phyloP scores from a whole-genome alignment of 2,888 invertebrate genomes.

The Steinernema carpocapsae region DNA sequence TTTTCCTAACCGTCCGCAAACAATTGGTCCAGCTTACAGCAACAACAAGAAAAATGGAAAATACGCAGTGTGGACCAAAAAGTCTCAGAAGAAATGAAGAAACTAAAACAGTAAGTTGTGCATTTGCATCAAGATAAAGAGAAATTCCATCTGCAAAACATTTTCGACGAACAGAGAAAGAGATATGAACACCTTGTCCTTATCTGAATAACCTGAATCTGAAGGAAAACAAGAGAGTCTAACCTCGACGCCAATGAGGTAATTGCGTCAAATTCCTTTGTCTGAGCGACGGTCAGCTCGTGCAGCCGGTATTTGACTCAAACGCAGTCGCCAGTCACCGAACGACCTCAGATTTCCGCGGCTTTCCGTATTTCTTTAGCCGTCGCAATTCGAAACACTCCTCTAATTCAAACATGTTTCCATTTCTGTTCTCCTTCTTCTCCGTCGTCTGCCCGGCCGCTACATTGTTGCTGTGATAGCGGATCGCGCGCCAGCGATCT shows the following conservation, averaged over 20 bases:
- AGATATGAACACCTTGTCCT: neutral
- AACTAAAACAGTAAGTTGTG: too few relatives aligned
- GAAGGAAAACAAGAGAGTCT: neutral
- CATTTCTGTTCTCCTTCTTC: neutral
- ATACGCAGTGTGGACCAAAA: too few relatives aligned
- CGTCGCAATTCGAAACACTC: neutral
- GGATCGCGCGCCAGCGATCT: slow-evolving; percentile 19
- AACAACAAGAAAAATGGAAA: too few relatives aligned
- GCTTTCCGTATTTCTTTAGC: neutral
- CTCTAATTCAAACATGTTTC: slow-evolving; percentile 10
- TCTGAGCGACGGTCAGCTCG: slow-evolving; percentile 21
- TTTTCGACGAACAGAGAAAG: neutral
- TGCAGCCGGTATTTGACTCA: neutral
- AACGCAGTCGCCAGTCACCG: neutral
- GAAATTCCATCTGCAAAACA: too few relatives aligned
- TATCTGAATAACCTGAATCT: too few relatives aligned
- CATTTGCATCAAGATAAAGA: too few relatives aligned
- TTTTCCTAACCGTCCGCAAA: too few relatives aligned
- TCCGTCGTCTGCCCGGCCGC: slow-evolving; percentile 25
- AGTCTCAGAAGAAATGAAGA: too few relatives aligned
- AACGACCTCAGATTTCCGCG: neutral
- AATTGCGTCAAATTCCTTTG: slow-evolving; percentile 26
- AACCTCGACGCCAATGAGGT: slow-evolving; percentile 8
- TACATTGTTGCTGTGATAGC: slow-evolving; percentile 23
- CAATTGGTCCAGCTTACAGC: too few relatives aligned